A percentile compares a stretch with the other conserved stretches of the same genome.
Conservation (phyloP, 2,113 vertebrate genomes). For the Myanophis thanlyinensis region DNA sequence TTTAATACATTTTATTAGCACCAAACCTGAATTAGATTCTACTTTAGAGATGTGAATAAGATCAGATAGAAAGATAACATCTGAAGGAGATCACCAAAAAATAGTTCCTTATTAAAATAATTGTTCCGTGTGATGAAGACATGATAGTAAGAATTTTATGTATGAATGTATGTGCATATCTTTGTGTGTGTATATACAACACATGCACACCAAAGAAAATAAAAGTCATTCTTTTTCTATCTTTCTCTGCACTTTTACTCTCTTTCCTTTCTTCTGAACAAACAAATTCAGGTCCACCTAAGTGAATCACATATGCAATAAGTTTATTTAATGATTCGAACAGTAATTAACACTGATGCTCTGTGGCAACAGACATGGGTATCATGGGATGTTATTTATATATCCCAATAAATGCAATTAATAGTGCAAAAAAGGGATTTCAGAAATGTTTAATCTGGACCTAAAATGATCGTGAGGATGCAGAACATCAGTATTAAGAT, state of each 20-base stretch:
- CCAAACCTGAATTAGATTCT: constrained; percentile 10
- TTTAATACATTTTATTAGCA: background rate
- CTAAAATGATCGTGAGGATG: background rate
- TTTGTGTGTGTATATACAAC: too few species aligned
- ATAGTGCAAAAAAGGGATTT: background rate
- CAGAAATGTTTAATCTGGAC: background rate
- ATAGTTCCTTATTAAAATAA: background rate
- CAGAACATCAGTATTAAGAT: background rate
- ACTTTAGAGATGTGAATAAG: background rate
- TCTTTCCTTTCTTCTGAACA: background rate
- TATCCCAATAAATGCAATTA: background rate
- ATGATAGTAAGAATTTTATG: too few species aligned
- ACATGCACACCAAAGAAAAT: too few species aligned
- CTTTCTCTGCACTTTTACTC: too few species aligned
- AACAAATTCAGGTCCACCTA: background rate
- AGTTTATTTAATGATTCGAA: background rate
- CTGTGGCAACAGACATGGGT: background rate
- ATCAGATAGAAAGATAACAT: background rate
- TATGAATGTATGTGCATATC: too few species aligned
- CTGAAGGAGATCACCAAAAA: background rate
- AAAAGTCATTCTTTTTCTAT: too few species aligned
- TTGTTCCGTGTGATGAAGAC: background rate
- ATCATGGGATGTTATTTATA: background rate
- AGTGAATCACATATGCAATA: background rate
- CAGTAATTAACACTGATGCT: background rate